Evolutionary conservation across 2,113 vertebrate species (phyloP).

Genomic region (Clarias gariepinus): DNA sequence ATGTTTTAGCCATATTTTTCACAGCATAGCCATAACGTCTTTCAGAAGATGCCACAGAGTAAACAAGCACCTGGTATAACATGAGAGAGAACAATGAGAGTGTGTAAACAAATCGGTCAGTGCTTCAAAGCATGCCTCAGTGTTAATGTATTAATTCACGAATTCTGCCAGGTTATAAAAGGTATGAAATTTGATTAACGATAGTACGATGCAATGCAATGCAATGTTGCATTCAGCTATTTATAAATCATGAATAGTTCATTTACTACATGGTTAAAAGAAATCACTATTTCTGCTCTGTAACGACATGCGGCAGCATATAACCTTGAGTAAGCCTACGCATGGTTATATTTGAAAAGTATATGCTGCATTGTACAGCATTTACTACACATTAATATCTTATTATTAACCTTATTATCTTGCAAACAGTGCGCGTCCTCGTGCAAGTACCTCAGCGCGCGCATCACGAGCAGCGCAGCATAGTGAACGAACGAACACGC

Average conservation of each 20-base stretch:
- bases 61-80: neutral
- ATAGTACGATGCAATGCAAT: neutral
- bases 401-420: conserved; percentile 53
- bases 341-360: neutral
- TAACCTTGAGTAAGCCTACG: neutral
- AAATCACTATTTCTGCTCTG: neutral
- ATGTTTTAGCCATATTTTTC: neutral
- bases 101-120: neutral
- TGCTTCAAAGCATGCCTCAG: neutral
- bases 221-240: neutral
- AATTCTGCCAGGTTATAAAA: neutral
- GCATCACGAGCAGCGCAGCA: conserved; percentile 67
- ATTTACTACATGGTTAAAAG: neutral
- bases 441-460: conserved; percentile 66
- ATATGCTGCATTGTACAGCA: neutral
- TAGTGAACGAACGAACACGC: neutral
- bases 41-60: neutral
- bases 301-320: neutral
- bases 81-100: neutral
- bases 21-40: neutral
- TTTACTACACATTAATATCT: too few species aligned
- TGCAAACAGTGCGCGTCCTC: conserved; percentile 71
- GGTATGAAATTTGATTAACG: neutral
- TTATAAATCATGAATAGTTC: neutral
- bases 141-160: neutral